Base-by-base conservation (phyloP, 2,888 invertebrate genomes). In the Stomorhina lunata region DNA sequence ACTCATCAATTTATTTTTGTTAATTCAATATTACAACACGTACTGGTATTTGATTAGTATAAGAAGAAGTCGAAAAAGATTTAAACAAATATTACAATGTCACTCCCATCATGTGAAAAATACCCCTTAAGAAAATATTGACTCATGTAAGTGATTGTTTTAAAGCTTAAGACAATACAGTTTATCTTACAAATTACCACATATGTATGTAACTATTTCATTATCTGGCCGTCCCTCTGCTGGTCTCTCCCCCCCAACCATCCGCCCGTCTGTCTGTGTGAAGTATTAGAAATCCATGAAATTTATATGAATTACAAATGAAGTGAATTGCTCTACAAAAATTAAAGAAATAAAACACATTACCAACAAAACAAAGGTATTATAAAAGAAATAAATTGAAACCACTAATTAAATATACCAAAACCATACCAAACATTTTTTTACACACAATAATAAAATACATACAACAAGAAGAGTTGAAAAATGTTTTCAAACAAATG, bases 251-350 rank as follows among this genome's bases (percentile, higher is more conserved):
- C 9, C 22, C 10, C 6, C 22, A 7, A 55, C 34, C 32, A 27
- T 22, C 22, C 7, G 27, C 17, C 29, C 10, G 53, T 32, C 22
- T n/a, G 57, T 50, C 9, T 71, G 65, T 66, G 76, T 66, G 72
- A 61, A 73, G 20, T 73, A 66, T 78, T 68, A 81, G 59, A 79
- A 82, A 59, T 79, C 61, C 66, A 71, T 79, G 69, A 79, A 66
- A 71, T 75, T 75, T 71, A 22, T 82, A 66, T 79, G 79, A 79
- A 79, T 82, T 82, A 71, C 79, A 82, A 82, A 82, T 82, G 79
- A 82, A 82, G 65, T 71, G 66, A 79, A 75, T 29, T 75, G 79
- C 73, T 79, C 66, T 68, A 77, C 37, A 76, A 68, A 76, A 57
- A 57, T 45, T n/a, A 17, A 40, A 65, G 17, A 40, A 68, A 53